phyloP scores from a whole-genome alignment of 2,113 vertebrate species.

The Triplophysa dalaica region DNA sequence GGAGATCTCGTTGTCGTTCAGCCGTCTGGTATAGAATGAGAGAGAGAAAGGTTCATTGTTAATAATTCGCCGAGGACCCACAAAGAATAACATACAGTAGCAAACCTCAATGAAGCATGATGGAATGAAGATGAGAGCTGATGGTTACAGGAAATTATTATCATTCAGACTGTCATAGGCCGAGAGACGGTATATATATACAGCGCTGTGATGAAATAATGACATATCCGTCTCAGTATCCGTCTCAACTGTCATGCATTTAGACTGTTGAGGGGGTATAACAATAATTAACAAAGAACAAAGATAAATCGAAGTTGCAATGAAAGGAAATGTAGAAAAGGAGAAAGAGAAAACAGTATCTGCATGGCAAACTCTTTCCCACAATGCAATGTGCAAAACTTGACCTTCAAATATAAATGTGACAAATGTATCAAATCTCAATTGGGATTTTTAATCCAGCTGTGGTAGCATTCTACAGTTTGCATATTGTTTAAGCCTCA shows the following conservation, averaged over 20 bases:
- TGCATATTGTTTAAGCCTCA: too few species aligned
- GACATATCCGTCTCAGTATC: neutral
- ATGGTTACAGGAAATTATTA: slow-evolving; percentile 10
- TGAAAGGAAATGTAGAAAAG: neutral
- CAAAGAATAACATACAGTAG: neutral
- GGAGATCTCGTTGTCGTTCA: slow-evolving; percentile 95
- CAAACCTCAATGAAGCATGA: slow-evolving; percentile 17
- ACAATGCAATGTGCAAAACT: neutral
- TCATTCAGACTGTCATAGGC: slow-evolving; percentile 2
- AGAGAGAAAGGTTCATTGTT: slow-evolving; percentile 11
- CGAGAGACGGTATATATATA: neutral
- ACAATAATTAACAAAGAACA: too few species aligned
- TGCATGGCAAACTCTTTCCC: neutral
- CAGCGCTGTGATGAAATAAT: slow-evolving; percentile 19
- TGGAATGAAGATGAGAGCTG: neutral
- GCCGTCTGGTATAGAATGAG: slow-evolving; percentile 71
- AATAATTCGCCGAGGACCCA: neutral
- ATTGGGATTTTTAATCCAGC: too few species aligned
- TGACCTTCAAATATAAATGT: too few species aligned
- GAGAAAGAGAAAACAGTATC: neutral
- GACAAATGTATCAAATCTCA: too few species aligned
- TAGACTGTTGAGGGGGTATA: too few species aligned
- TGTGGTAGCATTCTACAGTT: too few species aligned
- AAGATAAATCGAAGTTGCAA: neutral
- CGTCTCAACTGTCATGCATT: neutral